Evolutionary conservation across 1,140 invertebrate genomes (phyloP).

Genomic region (Camponotus floridanus): DNA sequence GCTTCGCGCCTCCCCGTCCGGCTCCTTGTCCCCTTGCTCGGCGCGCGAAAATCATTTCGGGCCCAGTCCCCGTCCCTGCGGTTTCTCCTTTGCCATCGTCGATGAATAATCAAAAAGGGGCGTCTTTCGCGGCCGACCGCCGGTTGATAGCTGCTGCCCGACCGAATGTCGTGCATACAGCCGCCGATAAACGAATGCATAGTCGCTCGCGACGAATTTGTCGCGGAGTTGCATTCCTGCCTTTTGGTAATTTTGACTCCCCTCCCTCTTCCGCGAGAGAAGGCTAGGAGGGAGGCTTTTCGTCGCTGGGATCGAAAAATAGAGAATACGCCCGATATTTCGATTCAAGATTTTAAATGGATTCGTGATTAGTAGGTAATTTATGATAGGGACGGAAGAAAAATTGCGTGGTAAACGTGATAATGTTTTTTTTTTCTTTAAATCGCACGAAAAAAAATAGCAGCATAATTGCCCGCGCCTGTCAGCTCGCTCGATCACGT

Average conservation of each 20-base stretch:
- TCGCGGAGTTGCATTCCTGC: conserved; percentile 25
- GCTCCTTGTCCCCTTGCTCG: conserved; percentile 43
- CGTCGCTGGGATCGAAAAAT: background rate
- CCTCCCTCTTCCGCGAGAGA: background rate
- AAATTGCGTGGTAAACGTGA: background rate
- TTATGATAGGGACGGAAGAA: background rate
- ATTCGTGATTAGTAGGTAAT: background rate
- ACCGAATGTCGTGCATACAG: conserved; percentile 38
- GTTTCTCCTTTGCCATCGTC: conserved; percentile 79
- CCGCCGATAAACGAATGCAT: conserved; percentile 44
- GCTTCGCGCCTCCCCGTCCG: background rate
- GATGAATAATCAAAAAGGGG: conserved; percentile 82
- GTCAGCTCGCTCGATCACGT: conserved; percentile 20
- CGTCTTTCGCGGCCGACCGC: conserved; percentile 71
- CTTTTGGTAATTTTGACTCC: background rate
- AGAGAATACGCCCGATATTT: background rate
- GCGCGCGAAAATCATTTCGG: conserved; percentile 78
- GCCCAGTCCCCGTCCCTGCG: conserved; percentile 75
- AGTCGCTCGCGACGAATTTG: conserved; percentile 33
- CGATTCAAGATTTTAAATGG: background rate
- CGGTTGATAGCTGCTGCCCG: conserved; percentile 61
- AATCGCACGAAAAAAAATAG: conserved; percentile 1
- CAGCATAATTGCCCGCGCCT: conserved; percentile 26
- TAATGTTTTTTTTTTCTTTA: background rate
- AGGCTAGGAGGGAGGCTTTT: no score